Evolutionary conservation across 2,113 vertebrate species (phyloP).

Genomic region (Chaetodon auriga): DNA sequence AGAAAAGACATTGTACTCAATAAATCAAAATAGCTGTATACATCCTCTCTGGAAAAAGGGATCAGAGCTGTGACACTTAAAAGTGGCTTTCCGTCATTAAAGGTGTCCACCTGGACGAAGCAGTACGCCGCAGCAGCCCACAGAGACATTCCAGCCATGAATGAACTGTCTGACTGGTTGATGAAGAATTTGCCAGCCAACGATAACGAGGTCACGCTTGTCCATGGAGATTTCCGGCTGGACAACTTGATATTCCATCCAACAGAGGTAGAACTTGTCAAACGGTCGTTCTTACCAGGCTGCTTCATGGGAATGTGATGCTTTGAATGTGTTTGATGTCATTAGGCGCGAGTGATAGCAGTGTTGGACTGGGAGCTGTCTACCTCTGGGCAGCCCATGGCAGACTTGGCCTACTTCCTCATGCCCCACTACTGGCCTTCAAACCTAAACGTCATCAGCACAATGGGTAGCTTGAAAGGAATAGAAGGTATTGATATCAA

Average conservation of each 20-base stretch:
- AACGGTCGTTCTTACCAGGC: neutral
- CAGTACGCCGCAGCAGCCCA: conserved; percentile 91
- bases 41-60: neutral
- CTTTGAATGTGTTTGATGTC: conserved; percentile 46
- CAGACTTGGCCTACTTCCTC: conserved; percentile 89
- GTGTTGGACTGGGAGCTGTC: conserved; percentile 97
- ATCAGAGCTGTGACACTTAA: neutral
- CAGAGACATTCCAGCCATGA: conserved; percentile 89
- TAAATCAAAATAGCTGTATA: neutral
- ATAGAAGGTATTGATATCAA: conserved; percentile 70
- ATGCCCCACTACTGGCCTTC: conserved; percentile 86
- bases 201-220: conserved; percentile 87
- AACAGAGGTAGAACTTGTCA: conserved; percentile 85
- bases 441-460: conserved; percentile 49
- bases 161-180: conserved; percentile 90
- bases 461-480: conserved; percentile 76
- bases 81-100: conserved; percentile 3
- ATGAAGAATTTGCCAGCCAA: conserved; percentile 86
- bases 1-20: neutral
- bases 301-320: neutral
- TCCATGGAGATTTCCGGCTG: conserved; percentile 93
- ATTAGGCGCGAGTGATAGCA: conserved; percentile 89
- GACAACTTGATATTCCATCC: conserved; percentile 95
- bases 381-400: conserved; percentile 91
- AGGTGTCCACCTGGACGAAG: conserved; percentile 94